phyloP scores from a whole-genome alignment of 2,113 vertebrate genomes.

The Pedetes capensis region DNA sequence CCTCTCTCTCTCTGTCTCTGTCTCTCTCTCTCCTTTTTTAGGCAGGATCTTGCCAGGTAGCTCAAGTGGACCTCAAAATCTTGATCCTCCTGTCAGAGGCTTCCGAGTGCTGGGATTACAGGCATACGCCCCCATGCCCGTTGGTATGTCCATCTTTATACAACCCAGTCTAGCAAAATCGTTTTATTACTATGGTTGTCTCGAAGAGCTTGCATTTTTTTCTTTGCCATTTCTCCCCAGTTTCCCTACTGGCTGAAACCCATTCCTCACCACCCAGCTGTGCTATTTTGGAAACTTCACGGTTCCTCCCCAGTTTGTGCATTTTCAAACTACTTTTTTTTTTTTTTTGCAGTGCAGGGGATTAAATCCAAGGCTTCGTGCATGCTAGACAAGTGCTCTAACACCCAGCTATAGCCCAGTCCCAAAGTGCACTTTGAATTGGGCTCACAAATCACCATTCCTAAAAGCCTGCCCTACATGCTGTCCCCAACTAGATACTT shows the following conservation, averaged over 20 bases:
- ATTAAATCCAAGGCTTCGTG: background rate
- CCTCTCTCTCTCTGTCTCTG: background rate
- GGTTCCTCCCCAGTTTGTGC: background rate
- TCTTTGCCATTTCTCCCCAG: background rate
- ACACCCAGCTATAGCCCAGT: background rate
- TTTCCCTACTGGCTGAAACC: background rate
- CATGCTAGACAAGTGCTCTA: background rate
- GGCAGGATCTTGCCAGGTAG: background rate
- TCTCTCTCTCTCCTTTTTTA: background rate
- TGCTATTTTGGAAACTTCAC: background rate
- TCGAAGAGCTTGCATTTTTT: fast-evolving
- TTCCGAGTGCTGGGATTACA: background rate
- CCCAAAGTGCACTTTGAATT: background rate
- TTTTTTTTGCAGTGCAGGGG: background rate
- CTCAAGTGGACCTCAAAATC: background rate
- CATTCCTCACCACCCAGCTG: background rate
- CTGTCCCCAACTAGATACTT: fast-evolving
- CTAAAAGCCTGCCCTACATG: background rate
- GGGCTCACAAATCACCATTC: fast-evolving
- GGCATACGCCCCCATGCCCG: no score
- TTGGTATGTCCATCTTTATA: background rate
- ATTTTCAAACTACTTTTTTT: background rate
- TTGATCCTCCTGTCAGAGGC: background rate
- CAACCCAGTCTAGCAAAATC: background rate
- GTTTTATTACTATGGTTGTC: background rate